Evolutionary conservation across 2,113 vertebrate species (phyloP).

Genomic region (Nyctereutes procyonoides): DNA sequence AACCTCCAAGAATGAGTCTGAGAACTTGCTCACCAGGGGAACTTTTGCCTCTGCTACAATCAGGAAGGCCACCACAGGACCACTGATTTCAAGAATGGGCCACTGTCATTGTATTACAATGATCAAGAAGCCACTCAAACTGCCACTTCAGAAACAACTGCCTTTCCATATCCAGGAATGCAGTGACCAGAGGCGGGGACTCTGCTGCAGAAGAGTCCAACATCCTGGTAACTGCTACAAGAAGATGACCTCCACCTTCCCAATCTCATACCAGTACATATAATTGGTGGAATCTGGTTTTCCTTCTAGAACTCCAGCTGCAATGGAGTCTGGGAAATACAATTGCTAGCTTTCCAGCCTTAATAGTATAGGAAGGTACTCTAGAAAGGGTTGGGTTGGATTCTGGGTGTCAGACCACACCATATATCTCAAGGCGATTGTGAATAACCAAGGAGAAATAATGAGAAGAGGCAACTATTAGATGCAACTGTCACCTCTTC

Average conservation of each 20-base stretch:
- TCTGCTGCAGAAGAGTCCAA: neutral
- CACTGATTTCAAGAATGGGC: neutral
- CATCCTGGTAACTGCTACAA: too few relatives aligned
- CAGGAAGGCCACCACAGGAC: neutral
- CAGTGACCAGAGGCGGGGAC: neutral
- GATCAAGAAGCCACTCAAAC: neutral
- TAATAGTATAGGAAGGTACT: neutral
- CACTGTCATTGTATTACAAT: neutral
- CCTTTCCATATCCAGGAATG: neutral
- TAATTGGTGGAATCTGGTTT: neutral
- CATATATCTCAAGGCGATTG: neutral
- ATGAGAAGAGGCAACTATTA: neutral
- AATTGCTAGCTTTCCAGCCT: neutral
- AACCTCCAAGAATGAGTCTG: neutral
- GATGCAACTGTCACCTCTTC: neutral
- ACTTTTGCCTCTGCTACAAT: neutral
- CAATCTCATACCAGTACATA: neutral
- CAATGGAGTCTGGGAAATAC: neutral
- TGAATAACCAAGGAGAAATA: neutral
- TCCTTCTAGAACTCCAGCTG: neutral
- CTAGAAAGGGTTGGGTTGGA: neutral
- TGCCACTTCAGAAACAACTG: neutral
- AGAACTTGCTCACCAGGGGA: neutral
- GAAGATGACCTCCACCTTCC: neutral
- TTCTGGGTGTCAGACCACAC: neutral